Conservation (phyloP, 2,888 invertebrate species). For the Thysanoteuthis rhombus region DNA sequence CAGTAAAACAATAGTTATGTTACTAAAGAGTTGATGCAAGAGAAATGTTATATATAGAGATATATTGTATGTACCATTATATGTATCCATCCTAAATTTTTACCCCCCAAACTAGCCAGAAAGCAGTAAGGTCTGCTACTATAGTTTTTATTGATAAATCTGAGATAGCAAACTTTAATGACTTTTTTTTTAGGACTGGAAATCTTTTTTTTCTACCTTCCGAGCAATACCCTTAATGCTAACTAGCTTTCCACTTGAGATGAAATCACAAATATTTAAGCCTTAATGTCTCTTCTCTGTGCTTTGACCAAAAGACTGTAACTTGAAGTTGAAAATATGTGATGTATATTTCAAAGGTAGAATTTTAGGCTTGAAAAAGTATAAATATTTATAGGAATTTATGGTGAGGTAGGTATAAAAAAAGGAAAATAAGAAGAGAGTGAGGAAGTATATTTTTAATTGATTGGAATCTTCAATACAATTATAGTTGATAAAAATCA, state of each 20-base stretch:
- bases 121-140: no score
- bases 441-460: neutral
- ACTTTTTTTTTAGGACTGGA: neutral
- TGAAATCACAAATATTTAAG: neutral
- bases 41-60: no score
- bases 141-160: no score
- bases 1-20: no score
- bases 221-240: neutral
- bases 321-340: neutral
- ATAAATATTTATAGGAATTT: neutral
- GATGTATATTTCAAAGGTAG: neutral
- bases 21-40: no score
- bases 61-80: no score
- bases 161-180: neutral
- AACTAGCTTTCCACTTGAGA: neutral
- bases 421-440: neutral
- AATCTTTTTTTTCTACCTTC: neutral
- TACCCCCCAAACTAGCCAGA: no score
- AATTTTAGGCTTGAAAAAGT: neutral
- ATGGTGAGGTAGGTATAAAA: neutral
- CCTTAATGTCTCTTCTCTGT: neutral
- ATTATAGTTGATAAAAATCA: neutral
- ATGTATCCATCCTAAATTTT: no score
- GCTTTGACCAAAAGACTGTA: neutral
- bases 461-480: neutral